Evolutionary conservation across 92 coral and sea anemone genomes (phyloP), one percentile per base, ranked within the genome.

Genomic region (Epizoanthus ramosus): DNA sequence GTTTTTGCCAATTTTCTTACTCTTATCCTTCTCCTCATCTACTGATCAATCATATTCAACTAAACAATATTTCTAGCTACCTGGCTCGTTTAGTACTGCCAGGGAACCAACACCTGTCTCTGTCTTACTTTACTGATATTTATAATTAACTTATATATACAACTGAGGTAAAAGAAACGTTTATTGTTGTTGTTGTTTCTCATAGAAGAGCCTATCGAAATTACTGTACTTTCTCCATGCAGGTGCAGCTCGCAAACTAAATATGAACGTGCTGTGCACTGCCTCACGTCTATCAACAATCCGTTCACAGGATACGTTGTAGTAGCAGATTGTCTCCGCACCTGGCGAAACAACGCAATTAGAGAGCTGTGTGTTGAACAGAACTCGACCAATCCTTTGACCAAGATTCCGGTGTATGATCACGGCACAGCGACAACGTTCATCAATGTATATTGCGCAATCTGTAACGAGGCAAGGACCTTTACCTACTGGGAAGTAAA

Each of bases 401-500:
- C 24, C 54, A 19, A 4, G 3, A 37, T 69, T 3, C 74, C 74
- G n/a, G 74, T 69, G 52, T 39, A 69, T 19, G 74, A 69, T 39
- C n/a, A 3, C 23, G 52, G 8, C 13, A 31, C 18, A 39, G 22
- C 9, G 45, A 35, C 7, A 4, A 39, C n/a, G 17, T 39, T 69
- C 7, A 17, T 18, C 8, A 69, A 69, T 22, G 74, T 39, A 21
- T 69, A 15, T 24, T 69, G 74, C 19, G 74, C 74, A 37, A 17
- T 69, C 19, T 69, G 74, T 16, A 69, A 69, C 25, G 9, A 19
- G 45, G 74, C 74, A 39, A 39, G n/a, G 9, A 39, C 41, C 25
- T 69, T 16, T 24, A 69, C 74, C 21, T 69, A 69, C 54, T 69
- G 74, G 74, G 19, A 39, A 18, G 43, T 69, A 69, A 7, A 22